Evolutionary conservation across 92 coral and sea anemone species (phyloP).

Genomic region (Phenganax marumi): DNA sequence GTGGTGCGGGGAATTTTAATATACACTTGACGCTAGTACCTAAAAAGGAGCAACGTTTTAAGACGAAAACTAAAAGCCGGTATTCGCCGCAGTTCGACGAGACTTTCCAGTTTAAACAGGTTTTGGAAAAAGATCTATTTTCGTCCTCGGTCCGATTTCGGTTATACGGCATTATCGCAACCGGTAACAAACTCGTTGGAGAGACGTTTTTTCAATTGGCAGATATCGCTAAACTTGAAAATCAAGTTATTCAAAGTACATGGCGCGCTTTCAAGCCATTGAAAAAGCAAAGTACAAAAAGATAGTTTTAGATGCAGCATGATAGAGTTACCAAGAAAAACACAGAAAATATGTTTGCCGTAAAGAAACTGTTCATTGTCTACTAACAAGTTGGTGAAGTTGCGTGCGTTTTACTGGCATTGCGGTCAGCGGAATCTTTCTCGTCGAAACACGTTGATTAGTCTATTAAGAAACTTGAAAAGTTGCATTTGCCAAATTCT

Average conservation of each 20-base stretch:
- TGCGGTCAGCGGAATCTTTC: too few relatives aligned
- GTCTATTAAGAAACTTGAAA: too few relatives aligned
- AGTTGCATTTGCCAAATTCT: too few relatives aligned
- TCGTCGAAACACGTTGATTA: too few relatives aligned
- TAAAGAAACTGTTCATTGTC: too few relatives aligned
- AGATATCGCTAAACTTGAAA: conserved; percentile 78
- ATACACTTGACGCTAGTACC: conserved; percentile 84
- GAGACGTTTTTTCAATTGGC: conserved; percentile 83
- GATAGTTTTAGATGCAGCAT: neutral
- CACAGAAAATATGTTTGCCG: neutral
- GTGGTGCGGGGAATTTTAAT: conserved; percentile 75
- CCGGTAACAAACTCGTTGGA: conserved; percentile 75
- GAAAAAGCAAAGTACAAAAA: neutral
- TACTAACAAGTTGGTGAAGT: too few relatives aligned
- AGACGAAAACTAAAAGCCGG: conserved; percentile 71
- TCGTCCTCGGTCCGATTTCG: conserved; percentile 79
- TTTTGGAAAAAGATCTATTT: conserved; percentile 73
- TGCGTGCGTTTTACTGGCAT: too few relatives aligned
- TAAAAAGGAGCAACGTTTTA: conserved; percentile 76
- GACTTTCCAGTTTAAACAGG: conserved; percentile 87
- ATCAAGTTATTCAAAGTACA: conserved; percentile 23
- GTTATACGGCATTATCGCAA: conserved; percentile 74
- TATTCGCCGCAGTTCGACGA: conserved; percentile 81
- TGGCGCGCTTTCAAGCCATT: conserved; percentile 52
- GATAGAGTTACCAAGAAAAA: neutral